Conservation (phyloP, 2,797 vertebrate species). For the Syngnathus rostellatus region DNA sequence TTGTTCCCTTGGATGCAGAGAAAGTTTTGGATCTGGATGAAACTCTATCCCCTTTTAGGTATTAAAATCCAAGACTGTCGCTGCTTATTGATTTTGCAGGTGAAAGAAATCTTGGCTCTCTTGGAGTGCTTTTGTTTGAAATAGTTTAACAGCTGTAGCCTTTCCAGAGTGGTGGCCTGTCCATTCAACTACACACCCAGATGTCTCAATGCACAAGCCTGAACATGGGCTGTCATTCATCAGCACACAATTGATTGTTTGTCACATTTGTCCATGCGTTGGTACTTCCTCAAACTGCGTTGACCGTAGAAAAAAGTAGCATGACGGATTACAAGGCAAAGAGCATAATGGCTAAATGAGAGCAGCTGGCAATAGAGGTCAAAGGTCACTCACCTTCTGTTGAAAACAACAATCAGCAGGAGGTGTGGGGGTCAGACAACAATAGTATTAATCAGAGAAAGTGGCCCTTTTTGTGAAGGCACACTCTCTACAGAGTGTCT, state of each 20-base stretch:
- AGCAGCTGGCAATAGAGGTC: slow-evolving; percentile 52
- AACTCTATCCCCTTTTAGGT: background rate
- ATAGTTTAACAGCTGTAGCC: slow-evolving; percentile 12
- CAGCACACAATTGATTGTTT: slow-evolving; percentile 37
- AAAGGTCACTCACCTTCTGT: slow-evolving; percentile 35
- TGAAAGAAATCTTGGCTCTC: background rate
- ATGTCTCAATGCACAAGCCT: slow-evolving; percentile 42
- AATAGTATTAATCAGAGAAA: slow-evolving; percentile 59
- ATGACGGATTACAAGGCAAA: slow-evolving; percentile 31
- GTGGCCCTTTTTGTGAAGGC: slow-evolving; percentile 48
- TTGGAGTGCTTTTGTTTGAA: background rate
- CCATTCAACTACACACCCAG: slow-evolving; percentile 37
- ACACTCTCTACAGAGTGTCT: slow-evolving; percentile 48
- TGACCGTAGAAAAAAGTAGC: slow-evolving; percentile 16
- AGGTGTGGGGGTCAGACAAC: slow-evolving; percentile 42
- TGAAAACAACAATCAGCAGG: slow-evolving; percentile 42
- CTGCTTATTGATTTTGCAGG: background rate
- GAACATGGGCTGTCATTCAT: slow-evolving; percentile 32
- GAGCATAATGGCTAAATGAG: slow-evolving; percentile 29
- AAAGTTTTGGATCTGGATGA: background rate
- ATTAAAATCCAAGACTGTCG: background rate
- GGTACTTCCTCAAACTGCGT: slow-evolving; percentile 56
- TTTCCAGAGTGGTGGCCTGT: slow-evolving; percentile 1
- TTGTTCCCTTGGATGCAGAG: background rate
- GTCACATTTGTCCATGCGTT: slow-evolving; percentile 39